Evolutionary conservation across 2,113 vertebrate species (phyloP), one percentile per base, ranked within the genome.

Genomic region (Panthera uncia): DNA sequence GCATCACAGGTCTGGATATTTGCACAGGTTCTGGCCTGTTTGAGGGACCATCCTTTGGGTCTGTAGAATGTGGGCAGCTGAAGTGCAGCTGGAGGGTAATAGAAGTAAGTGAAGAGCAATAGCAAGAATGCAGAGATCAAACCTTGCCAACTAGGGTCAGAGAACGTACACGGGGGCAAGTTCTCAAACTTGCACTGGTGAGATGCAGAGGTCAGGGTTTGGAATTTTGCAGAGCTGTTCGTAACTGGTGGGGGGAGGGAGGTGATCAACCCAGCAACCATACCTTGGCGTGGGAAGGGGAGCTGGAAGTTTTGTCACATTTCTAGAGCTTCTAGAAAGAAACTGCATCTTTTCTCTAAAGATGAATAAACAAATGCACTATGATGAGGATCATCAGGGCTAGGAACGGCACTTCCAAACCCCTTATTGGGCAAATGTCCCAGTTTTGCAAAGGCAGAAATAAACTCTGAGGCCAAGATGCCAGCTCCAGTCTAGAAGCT

Each of bases 11-110:
- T 65, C 36, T 3, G 9, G 5, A 33, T 1, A 45, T 68, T 57
- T 7, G 33, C 55, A 0, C 7, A 1, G 16, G 21, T 63, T 55
- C 36, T 1, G 0, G 10, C 36, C 15, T 3, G 6, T 81, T 71
- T 0, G 11, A 93, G 16, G 41, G 41, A 41, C n/a, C 14, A 18
- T 36, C 16, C 10, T 57, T 9, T 3, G 0, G 0, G n/a, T 10
- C 4, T 1, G 6, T 55, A 3, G 33, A 85, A 69, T 3, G 1
- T 50, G 27, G 41, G 18, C 71, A 38, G 36, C 65, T 0, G 3
- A 83, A 0, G 0, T n/a, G 73, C 18, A 41, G n/a, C 55, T 0
- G 36, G 27, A 91, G 4, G 16, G 7, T 66, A 29, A 36, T 33
- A 27, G 66, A 89, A 78, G 7, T 38, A 7, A 13, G 66, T 45